Conservation (phyloP, 1,140 invertebrate genomes). For the Hormaphis cornu region DNA sequence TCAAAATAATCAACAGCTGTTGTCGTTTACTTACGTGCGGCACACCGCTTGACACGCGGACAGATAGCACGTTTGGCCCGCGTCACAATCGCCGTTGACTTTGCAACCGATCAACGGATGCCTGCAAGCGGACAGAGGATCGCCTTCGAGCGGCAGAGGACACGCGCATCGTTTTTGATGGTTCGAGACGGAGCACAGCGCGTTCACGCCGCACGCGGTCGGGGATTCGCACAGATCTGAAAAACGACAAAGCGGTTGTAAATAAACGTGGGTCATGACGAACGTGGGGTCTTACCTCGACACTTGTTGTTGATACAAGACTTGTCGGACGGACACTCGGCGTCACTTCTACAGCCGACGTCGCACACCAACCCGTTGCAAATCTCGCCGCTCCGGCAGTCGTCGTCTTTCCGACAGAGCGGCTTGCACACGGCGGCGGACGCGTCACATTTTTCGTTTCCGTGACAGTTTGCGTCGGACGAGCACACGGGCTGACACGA, state of each 20-base stretch:
- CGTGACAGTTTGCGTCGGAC: constrained; percentile 60
- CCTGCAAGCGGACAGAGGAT: constrained; percentile 62
- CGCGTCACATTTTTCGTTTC: constrained; percentile 56
- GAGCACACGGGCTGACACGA: constrained; percentile 68
- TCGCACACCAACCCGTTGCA: constrained; percentile 69
- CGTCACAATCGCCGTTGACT: constrained; percentile 53
- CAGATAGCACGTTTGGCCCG: constrained; percentile 60
- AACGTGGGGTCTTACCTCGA: constrained; percentile 42
- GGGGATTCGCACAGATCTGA: constrained; percentile 58
- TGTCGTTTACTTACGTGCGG: constrained; percentile 47
- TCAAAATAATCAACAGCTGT: background rate
- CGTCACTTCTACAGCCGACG: constrained; percentile 69
- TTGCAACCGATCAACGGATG: constrained; percentile 58
- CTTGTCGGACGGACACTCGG: constrained; percentile 58
- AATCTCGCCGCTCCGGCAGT: constrained; percentile 73
- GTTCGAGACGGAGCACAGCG: constrained; percentile 56
- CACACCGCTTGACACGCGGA: constrained; percentile 65
- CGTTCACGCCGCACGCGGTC: constrained; percentile 76
- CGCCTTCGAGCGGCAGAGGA: constrained; percentile 58
- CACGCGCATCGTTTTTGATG: constrained; percentile 68
- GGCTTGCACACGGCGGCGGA: constrained; percentile 54
- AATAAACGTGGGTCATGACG: background rate
- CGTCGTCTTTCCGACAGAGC: constrained; percentile 62
- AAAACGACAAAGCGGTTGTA: background rate
- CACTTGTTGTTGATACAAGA: constrained; percentile 69